Conservation (phyloP, 2,797 vertebrate genomes). For the Semaprochilodus insignis region DNA sequence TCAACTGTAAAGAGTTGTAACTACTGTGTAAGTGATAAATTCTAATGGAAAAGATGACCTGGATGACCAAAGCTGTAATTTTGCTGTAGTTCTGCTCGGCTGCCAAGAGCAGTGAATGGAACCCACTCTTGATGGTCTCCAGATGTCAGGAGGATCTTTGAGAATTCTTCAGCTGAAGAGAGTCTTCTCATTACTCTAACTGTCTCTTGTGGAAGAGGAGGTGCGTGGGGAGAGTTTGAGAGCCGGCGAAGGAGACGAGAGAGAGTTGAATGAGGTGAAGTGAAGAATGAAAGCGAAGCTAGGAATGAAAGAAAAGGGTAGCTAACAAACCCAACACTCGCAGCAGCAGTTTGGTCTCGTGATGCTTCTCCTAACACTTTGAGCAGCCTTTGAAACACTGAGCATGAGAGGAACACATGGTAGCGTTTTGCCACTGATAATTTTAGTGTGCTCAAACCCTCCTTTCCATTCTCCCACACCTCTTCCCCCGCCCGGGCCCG, state of each 20-base stretch:
- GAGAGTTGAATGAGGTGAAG: background rate
- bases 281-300: no score
- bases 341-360: constrained; percentile 66
- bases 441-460: constrained; percentile 64
- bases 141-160: constrained; percentile 68
- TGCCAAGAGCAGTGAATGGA: constrained; percentile 59
- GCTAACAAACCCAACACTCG: constrained; percentile 46
- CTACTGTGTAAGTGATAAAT: constrained; percentile 62
- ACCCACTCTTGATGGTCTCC: constrained; percentile 69
- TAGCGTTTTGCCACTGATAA: constrained; percentile 71
- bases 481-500: constrained; percentile 35
- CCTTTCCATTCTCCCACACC: constrained; percentile 39
- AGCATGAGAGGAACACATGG: constrained; percentile 71
- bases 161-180: constrained; percentile 55
- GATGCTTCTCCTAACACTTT: constrained; percentile 31
- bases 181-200: constrained; percentile 45
- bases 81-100: constrained; percentile 51
- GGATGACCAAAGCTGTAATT: constrained; percentile 66
- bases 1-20: constrained; percentile 27
- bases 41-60: constrained; percentile 63
- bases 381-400: constrained; percentile 56
- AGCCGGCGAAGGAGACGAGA: constrained; percentile 23
- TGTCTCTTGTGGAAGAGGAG: constrained; percentile 27
- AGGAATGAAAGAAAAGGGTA: constrained; percentile 6
- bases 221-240: constrained; percentile 31